Percentiles rank a stretch among this genome's conserved stretches.
phyloP scores from a whole-genome alignment of 2,113 vertebrate genomes.

The Cariama cristata region DNA sequence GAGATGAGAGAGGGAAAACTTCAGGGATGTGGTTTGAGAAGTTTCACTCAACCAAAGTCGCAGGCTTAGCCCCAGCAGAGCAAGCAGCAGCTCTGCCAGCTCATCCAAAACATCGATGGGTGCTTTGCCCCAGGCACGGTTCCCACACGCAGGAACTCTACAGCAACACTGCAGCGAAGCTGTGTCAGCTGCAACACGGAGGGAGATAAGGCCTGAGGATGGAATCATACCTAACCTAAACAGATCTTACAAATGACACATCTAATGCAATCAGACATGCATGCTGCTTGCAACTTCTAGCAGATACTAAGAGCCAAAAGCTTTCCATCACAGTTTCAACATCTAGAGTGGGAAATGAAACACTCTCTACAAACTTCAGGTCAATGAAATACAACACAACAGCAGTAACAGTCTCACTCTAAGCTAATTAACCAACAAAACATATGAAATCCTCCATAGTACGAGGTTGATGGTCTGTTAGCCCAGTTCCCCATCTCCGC shows the following conservation, averaged over 20 bases:
- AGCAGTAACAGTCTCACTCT: not conserved
- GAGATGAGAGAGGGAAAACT: not conserved
- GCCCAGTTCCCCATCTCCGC: not conserved
- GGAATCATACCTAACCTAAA: no score
- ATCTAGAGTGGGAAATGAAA: not conserved
- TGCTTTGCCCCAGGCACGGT: not conserved
- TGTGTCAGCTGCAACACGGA: not conserved
- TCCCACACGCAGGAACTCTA: not conserved
- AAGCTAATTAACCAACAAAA: not conserved
- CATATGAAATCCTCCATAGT: not conserved
- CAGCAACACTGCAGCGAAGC: not conserved
- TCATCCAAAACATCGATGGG: rapidly evolving
- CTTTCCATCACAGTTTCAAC: not conserved
- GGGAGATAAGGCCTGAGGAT: not conserved
- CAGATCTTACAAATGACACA: not conserved
- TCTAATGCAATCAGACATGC: not conserved
- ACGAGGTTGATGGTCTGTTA: not conserved
- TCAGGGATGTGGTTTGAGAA: not conserved
- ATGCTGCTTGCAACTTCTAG: not conserved
- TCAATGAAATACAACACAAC: not conserved
- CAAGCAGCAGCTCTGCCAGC: not conserved
- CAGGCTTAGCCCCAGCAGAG: not conserved
- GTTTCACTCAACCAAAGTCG: not conserved
- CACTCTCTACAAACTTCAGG: not conserved
- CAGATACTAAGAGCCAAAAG: not conserved